These are phyloP conservation scores for Asteroscopus sphinx DNA, from an alignment of 2,888 invertebrate genomes.

Conservation along the genomic window DNA sequence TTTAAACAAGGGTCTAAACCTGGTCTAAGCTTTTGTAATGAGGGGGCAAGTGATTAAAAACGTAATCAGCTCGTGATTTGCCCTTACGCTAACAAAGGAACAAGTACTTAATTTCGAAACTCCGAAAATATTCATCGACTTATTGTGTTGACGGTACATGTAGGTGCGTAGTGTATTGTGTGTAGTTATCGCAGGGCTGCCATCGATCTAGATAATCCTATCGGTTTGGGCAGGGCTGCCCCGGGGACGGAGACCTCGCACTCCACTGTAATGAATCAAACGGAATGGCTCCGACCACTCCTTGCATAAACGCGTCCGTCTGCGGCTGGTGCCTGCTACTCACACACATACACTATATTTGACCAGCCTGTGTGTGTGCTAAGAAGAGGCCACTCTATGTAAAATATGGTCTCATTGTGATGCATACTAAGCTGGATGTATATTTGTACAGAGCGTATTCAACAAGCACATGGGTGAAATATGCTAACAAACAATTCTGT, in stretches of 20 bases:
- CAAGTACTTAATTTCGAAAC: background rate
- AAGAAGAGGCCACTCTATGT: background rate
- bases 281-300: slow-evolving; percentile 20
- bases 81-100: background rate
- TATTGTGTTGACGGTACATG: slow-evolving; percentile 6
- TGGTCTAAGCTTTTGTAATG: too few species aligned
- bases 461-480: too few species aligned
- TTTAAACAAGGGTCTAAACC: too few species aligned
- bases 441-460: too few species aligned
- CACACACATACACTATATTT: slow-evolving; percentile 5
- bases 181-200: slow-evolving; percentile 15
- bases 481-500: too few species aligned
- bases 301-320: slow-evolving; percentile 4
- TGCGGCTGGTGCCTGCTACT: background rate
- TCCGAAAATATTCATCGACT: too few species aligned
- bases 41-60: background rate
- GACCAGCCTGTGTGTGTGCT: background rate
- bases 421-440: too few species aligned
- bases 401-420: background rate
- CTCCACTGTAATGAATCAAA: slow-evolving; percentile 37
- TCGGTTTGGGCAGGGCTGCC: slow-evolving; percentile 16
- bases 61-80: background rate
- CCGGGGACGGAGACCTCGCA: slow-evolving; percentile 1
- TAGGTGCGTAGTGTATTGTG: slow-evolving; percentile 2
- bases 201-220: slow-evolving; percentile 45